Conservation (phyloP, 2,888 invertebrate species). For the Gymnocheta viridis region DNA sequence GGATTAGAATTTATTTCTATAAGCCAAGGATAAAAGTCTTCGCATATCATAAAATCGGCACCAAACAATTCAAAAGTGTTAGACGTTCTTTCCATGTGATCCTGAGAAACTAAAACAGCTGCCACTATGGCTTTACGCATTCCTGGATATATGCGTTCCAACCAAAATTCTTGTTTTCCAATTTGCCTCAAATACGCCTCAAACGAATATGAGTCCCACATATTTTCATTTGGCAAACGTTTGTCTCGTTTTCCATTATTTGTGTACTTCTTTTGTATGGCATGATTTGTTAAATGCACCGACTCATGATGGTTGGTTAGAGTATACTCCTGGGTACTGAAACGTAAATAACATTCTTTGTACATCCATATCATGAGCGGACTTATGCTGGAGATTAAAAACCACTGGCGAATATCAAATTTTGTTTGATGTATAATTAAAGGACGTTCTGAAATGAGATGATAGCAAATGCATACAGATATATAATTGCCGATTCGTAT, state of each 20-base stretch:
- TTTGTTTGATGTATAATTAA: constrained; percentile 94
- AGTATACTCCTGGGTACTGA: constrained; percentile 94
- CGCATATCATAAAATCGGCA: constrained; percentile 96
- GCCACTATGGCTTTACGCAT: constrained; percentile 90
- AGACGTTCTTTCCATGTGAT: constrained; percentile 88
- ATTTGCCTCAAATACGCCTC: constrained; percentile 84
- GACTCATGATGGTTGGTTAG: constrained; percentile 95
- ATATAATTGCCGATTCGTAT: not conserved
- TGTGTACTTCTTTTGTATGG: constrained; percentile 95
- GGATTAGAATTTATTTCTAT: constrained; percentile 98
- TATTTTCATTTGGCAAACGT: constrained; percentile 93
- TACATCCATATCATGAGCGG: constrained; percentile 97
- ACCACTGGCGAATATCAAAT: constrained; percentile 98
- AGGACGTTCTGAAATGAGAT: constrained; percentile 87
- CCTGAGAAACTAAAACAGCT: constrained; percentile 93
- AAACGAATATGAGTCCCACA: constrained; percentile 96
- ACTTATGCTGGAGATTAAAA: constrained; percentile 94
- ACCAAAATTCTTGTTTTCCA: constrained; percentile 91
- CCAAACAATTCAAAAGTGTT: constrained; percentile 97
- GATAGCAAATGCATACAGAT: too few species aligned
- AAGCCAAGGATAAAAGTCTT: constrained; percentile 94
- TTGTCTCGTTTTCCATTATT: constrained; percentile 86
- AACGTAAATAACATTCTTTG: constrained; percentile 94
- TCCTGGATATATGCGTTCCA: constrained; percentile 92
- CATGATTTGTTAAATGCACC: constrained; percentile 95